Conservation (phyloP, 2,113 vertebrate species). For the Kryptolebias marmoratus region DNA sequence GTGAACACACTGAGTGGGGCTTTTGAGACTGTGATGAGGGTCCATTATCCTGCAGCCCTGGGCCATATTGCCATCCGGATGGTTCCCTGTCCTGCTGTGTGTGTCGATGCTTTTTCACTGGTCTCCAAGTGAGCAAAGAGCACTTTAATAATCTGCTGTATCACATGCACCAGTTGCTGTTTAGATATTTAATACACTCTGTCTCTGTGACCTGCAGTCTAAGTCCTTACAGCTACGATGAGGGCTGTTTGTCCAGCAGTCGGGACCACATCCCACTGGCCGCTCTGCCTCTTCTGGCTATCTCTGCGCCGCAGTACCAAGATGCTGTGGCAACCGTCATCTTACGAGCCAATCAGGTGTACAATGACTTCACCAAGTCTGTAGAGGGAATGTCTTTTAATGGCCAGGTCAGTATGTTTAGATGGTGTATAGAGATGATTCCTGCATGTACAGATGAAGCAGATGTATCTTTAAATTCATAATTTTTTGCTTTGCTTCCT, state of each 20-base stretch:
- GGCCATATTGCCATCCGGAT: slow-evolving; percentile 90
- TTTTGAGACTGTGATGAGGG: slow-evolving; percentile 94
- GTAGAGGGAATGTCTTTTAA: slow-evolving; percentile 90
- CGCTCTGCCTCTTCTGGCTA: slow-evolving; percentile 92
- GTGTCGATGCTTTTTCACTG: slow-evolving; percentile 92
- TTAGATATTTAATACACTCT: neutral
- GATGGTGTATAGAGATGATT: neutral
- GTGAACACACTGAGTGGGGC: slow-evolving; percentile 90
- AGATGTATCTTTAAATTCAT: neutral
- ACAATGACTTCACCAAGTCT: slow-evolving; percentile 91
- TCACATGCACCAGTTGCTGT: neutral
- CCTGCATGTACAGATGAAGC: neutral
- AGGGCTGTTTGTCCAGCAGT: slow-evolving; percentile 90
- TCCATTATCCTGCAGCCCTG: slow-evolving; percentile 93
- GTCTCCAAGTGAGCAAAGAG: slow-evolving; percentile 87
- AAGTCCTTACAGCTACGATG: slow-evolving; percentile 95
- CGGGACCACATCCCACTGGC: slow-evolving; percentile 96
- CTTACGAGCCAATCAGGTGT: slow-evolving; percentile 91
- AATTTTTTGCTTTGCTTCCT: slow-evolving; percentile 4
- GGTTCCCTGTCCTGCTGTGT: slow-evolving; percentile 95
- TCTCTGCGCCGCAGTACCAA: slow-evolving; percentile 94
- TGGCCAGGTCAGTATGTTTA: slow-evolving; percentile 85
- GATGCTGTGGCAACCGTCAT: slow-evolving; percentile 91
- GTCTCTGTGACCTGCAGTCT: slow-evolving; percentile 78
- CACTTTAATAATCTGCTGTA: neutral